phyloP scores from a whole-genome alignment of 1,140 invertebrate species.

The Sesamia nonagrioides region DNA sequence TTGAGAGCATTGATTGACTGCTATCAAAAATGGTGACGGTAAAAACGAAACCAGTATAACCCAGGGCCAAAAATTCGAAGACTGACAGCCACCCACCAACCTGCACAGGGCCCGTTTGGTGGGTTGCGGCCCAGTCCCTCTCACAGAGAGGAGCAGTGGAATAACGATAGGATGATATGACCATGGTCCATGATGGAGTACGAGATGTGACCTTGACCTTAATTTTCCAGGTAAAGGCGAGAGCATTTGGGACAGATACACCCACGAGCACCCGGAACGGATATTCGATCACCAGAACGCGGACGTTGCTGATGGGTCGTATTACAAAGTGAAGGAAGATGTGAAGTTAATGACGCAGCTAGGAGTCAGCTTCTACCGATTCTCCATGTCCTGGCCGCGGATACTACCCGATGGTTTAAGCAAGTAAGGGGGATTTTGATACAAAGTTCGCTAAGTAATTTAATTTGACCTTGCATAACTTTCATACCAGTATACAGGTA shows the following conservation, averaged over 20 bases:
- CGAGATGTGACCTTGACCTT: neutral
- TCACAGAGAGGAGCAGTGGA: too few species aligned
- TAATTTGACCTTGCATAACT: too few species aligned
- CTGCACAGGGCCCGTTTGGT: too few species aligned
- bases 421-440: constrained; percentile 62
- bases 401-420: constrained; percentile 88
- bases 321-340: constrained; percentile 81
- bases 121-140: too few species aligned
- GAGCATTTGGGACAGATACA: constrained; percentile 88
- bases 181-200: neutral
- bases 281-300: constrained; percentile 84
- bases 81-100: too few species aligned
- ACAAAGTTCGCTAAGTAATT: too few species aligned
- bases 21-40: too few species aligned
- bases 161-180: too few species aligned
- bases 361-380: constrained; percentile 85
- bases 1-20: too few species aligned
- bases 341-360: constrained; percentile 83
- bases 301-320: constrained; percentile 75
- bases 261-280: constrained; percentile 82
- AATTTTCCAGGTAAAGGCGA: constrained; percentile 85
- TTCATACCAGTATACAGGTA: too few species aligned
- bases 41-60: too few species aligned
- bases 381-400: constrained; percentile 88
- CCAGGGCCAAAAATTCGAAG: too few species aligned